Evolutionary conservation across 2,113 vertebrate species (phyloP).

Genomic region (Oreocharis arfaki): DNA sequence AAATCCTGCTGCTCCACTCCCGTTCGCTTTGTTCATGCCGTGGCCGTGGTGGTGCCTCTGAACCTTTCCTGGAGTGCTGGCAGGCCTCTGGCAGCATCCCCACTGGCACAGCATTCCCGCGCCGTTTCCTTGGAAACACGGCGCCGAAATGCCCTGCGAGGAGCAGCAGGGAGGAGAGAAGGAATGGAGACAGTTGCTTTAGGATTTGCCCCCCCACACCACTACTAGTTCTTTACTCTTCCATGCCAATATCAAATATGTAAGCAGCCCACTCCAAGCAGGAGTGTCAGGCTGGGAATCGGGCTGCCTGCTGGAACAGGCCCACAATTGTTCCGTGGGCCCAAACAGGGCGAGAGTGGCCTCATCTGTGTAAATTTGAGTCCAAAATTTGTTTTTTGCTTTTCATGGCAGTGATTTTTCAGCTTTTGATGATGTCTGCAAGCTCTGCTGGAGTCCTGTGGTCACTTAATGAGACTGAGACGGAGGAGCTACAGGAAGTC

Average conservation of each 20-base stretch:
- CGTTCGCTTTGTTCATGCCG: background rate
- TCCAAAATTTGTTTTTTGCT: background rate
- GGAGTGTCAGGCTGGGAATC: background rate
- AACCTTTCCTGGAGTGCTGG: background rate
- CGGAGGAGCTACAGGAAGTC: background rate
- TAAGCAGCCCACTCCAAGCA: background rate
- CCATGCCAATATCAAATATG: background rate
- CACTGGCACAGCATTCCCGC: background rate
- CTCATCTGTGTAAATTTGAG: background rate
- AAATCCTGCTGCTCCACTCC: background rate
- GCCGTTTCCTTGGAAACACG: conserved; percentile 59
- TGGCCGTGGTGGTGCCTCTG: background rate
- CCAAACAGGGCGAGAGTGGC: background rate
- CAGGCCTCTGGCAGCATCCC: background rate
- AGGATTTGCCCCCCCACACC: background rate
- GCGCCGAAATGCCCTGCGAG: background rate
- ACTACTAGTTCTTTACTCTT: background rate
- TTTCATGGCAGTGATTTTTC: background rate
- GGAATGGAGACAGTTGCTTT: background rate
- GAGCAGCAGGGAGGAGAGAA: background rate
- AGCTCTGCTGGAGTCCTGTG: background rate
- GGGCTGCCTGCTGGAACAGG: background rate
- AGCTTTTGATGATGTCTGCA: background rate
- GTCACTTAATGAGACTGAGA: background rate
- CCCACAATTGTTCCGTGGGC: background rate